A percentile compares a stretch with the other conserved stretches of the same genome.
phyloP scores from a whole-genome alignment of 2,888 invertebrate genomes.

The Tridacna gigas region DNA sequence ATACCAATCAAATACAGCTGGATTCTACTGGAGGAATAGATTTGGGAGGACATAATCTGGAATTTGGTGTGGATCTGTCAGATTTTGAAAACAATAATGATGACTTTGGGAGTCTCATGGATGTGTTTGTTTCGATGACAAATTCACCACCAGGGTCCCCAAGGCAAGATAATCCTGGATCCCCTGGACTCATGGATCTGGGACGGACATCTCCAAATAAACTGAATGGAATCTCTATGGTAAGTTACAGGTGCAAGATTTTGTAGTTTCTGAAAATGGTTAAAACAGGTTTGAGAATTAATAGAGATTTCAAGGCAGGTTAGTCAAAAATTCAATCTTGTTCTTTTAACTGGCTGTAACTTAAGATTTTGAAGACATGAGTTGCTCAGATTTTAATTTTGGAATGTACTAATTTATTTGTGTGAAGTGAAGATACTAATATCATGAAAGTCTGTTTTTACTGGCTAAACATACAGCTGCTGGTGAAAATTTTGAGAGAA shows the following conservation, averaged over 20 bases:
- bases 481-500: too few species aligned
- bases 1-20: slow-evolving; percentile 70
- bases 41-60: slow-evolving; percentile 67
- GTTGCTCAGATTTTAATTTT: too few species aligned
- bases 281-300: too few species aligned
- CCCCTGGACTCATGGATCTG: slow-evolving; percentile 69
- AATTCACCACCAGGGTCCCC: slow-evolving; percentile 67
- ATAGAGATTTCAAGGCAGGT: too few species aligned
- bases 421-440: too few species aligned
- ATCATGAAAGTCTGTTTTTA: too few species aligned
- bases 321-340: too few species aligned
- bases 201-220: slow-evolving; percentile 74
- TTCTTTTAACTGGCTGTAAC: too few species aligned
- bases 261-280: too few species aligned
- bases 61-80: slow-evolving; percentile 65
- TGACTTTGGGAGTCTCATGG: slow-evolving; percentile 69
- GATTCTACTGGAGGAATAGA: slow-evolving; percentile 72
- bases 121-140: slow-evolving; percentile 72
- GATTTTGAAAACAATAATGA: slow-evolving; percentile 68
- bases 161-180: slow-evolving; percentile 70
- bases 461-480: too few species aligned
- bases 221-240: slow-evolving; percentile 71
- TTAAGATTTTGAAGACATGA: too few species aligned
- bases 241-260: slow-evolving; percentile 34
- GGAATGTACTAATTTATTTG: too few species aligned